Evolutionary conservation across 2,888 invertebrate genomes (phyloP), one percentile per base, ranked within the genome.

Genomic region (Epirrhoe tristata): DNA sequence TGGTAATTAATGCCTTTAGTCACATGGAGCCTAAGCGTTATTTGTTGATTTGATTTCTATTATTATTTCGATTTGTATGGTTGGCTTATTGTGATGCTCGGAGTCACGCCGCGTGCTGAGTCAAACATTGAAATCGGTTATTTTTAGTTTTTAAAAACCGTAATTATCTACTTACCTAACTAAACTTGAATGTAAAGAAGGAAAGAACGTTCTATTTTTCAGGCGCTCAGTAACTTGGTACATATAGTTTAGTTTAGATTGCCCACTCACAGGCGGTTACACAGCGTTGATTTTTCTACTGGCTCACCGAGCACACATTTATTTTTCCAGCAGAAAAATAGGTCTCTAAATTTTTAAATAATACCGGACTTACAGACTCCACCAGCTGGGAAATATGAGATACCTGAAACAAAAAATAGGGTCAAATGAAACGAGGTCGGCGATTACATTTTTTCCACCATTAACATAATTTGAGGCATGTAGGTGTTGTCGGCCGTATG

Each of bases 341-440:
- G 12, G 14, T 52, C 43, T 48, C 32, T 59, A 7, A 48, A 43
- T 16, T 52, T 52, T 31, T n/a, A 39, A 43, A 62, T 46, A 24
- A 5, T 31, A 16, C 63, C 60, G 54, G 72, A 70, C 70, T 75
- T 73, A 70, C 75, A 67, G 59, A 24, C 67, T 72, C 55, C 58
- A 63, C 66, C 55, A 61, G 65, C 63, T 63, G 66, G 64, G 64
- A 73, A 66, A 65, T 54, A 65, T 70, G 71, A 32, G 65, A 78
- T 88, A 90, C 89, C 85, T 87, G 86, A 70, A 88, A 89, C 85
- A 87, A 86, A 84, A 85, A 75, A 80, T 78, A 78, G 75, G 76
- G 71, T 84, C 81, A 83, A 83, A 82, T 83, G 77, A 85, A 84
- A 87, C 78, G 84, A 82, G 72, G 77, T 69, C 71, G 77, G 75